Evolutionary conservation across 2,797 vertebrate species (phyloP), one percentile per base, ranked within the genome.

Genomic region (Halcyon smyrnensis): DNA sequence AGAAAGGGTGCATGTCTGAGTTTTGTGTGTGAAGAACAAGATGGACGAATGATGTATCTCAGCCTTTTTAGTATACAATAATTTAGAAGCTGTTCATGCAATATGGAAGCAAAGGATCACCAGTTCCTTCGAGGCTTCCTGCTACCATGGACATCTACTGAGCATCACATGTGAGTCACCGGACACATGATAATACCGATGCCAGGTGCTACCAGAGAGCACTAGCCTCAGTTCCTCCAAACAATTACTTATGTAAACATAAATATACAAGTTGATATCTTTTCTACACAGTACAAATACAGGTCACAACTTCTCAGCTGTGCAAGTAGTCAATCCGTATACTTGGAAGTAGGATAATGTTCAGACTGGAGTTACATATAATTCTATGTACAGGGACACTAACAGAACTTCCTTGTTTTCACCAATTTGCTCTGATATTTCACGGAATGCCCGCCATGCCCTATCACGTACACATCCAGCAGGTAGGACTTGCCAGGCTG

Each of bases 391-490:
- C 94, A 96, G 95, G 98, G 98, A 97, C 97, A 98, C 98, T 99
- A 99, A 97, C 99, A 99, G 98, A 99, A 99, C 97, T 99, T 99
- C 98, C 99, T 98, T 69, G 99, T 99, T 98, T 99, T 99, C 97
- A 99, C 99, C 80, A 99, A 96, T 98, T 99, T 99, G 98, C 99
- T 99, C 98, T 99, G 99, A 97, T 99, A 99, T 98, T 99, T 99
- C 94, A 99, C 99, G 0, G 99, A 99, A 97, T 99, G 99, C 12
- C 99, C 99, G 1, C 99, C 98, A 3, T 99, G 99, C 94, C 99
- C 99, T 92, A 99, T 98, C 93, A 99, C 99, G 1, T 99, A 99
- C 97, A 99, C 99, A 87, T 99, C 99, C 97, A 99, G 98, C 97
- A 99, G 98, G 98, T 99, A 99, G 88, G 99, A 99, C 97, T 98